Conservation (phyloP, 2,888 invertebrate species). For the Pardosa pseudoannulata region DNA sequence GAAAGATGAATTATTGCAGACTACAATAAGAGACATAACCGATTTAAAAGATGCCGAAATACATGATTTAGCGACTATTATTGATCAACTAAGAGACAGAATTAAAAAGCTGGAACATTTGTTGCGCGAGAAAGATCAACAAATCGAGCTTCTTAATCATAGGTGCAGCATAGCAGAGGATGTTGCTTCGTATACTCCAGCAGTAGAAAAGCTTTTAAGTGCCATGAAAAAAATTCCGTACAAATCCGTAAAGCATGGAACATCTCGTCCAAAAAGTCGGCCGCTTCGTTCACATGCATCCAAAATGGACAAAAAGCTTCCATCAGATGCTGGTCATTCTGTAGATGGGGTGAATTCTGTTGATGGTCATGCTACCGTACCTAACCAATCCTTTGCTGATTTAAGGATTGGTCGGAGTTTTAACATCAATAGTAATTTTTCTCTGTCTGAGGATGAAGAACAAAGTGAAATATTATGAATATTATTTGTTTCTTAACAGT, state of each 20-base stretch:
- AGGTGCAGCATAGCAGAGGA: conserved; percentile 71
- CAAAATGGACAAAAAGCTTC: conserved; percentile 43
- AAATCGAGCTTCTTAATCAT: conserved; percentile 72
- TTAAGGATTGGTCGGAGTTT: conserved; percentile 74
- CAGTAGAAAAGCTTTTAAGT: conserved; percentile 73
- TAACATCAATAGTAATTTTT: conserved; percentile 75
- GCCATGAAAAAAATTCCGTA: conserved; percentile 73
- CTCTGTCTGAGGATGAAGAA: conserved; percentile 74
- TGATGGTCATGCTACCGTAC: conserved; percentile 55
- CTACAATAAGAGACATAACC: conserved; percentile 69
- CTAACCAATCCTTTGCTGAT: conserved; percentile 71
- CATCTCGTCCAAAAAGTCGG: conserved; percentile 53
- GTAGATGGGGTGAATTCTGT: conserved; percentile 51
- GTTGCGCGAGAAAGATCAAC: conserved; percentile 73
- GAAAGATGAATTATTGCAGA: conserved; percentile 74
- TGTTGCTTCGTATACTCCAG: conserved; percentile 71
- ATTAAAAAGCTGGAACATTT: conserved; percentile 73
- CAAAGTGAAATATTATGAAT: conserved; percentile 68
- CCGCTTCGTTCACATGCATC: conserved; percentile 35
- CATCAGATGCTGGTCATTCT: conserved; percentile 47
- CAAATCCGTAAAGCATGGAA: conserved; percentile 32
- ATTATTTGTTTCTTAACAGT: background rate
- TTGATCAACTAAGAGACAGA: conserved; percentile 69
- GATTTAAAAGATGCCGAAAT: conserved; percentile 73
- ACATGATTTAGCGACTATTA: conserved; percentile 59